Evolutionary conservation across 2,888 invertebrate species (phyloP), one percentile per base, ranked within the genome.

Genomic region (Spodoptera littoralis): DNA sequence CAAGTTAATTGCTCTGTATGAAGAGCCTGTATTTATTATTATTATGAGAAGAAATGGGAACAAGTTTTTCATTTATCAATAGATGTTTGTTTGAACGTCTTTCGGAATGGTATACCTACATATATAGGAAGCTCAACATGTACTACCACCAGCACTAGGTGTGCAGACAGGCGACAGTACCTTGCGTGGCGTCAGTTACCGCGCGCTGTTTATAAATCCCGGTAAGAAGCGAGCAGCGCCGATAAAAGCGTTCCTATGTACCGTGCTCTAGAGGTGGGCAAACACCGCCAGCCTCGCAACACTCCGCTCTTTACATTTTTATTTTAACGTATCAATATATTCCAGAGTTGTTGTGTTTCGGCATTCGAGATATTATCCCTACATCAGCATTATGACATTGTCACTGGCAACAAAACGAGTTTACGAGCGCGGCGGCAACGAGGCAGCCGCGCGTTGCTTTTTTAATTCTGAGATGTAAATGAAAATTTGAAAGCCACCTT

Each of bases 231-330:
- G 60, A 41, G 65, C 13, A 30, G 11, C 30, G 13, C 43, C 71
- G 76, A 58, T 73, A 73, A 73, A 73, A 73, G 72, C 72, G 51
- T 73, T 73, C 66, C 65, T 53, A 61, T 73, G 73, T 72, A 71
- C 57, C 36, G 49, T 36, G 30, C 30, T 65, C 18, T 60, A 56
- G 71, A 76, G 72, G 54, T 71, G 60, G 24, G 72, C 71, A 65
- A 65, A 73, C 72, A 73, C 36, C 45, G 47, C 42, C 30, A 18
- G 46, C 48, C 44, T 52, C 9, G 42, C 46, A 36, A 52, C 41
- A 49, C 36, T 48, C 22, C 22, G 22, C 22, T 22, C 18, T n/a
- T 22, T 13, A 41, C 42, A 51, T 3, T 52, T 46, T 36, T 43
- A 22, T 41, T 36, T 27, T 41, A 45, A 46, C 46, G 46, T 74